phyloP scores from a whole-genome alignment of 1,140 invertebrate genomes.

The Leptinotarsa undecemlineata region DNA sequence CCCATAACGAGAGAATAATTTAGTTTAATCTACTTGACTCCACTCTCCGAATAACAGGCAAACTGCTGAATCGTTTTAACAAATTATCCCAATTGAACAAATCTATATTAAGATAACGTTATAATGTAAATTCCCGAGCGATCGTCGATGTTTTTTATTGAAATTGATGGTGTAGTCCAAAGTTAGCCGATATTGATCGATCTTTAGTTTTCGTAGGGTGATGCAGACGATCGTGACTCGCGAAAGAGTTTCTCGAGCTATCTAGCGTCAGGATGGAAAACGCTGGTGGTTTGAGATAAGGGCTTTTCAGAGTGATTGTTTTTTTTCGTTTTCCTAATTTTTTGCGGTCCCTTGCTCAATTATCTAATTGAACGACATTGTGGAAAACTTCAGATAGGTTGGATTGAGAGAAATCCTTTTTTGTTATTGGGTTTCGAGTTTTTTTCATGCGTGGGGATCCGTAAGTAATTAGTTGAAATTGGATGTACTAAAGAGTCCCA shows the following conservation, averaged over 20 bases:
- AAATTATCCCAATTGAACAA: background rate
- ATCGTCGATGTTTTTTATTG: conserved; percentile 2
- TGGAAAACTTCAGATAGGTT: background rate
- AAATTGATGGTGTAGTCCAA: background rate
- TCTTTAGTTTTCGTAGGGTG: background rate
- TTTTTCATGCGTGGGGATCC: no score
- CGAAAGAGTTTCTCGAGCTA: background rate
- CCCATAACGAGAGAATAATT: background rate
- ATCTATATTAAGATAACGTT: background rate
- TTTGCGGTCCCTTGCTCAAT: background rate
- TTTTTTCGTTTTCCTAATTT: background rate
- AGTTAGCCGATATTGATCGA: conserved; percentile 3
- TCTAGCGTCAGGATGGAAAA: background rate
- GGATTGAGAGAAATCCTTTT: background rate
- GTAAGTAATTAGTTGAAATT: no score
- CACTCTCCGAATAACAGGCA: background rate
- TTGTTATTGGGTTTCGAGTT: background rate
- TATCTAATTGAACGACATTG: background rate
- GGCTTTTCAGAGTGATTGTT: background rate
- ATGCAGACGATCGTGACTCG: conserved; percentile 1
- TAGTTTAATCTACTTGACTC: background rate
- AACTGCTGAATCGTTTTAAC: background rate
- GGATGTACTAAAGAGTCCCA: no score
- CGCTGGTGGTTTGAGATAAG: conserved; percentile 1
- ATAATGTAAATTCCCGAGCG: background rate